Evolutionary conservation across 2,888 invertebrate species (phyloP).

Genomic region (Lamellibrachia columna): DNA sequence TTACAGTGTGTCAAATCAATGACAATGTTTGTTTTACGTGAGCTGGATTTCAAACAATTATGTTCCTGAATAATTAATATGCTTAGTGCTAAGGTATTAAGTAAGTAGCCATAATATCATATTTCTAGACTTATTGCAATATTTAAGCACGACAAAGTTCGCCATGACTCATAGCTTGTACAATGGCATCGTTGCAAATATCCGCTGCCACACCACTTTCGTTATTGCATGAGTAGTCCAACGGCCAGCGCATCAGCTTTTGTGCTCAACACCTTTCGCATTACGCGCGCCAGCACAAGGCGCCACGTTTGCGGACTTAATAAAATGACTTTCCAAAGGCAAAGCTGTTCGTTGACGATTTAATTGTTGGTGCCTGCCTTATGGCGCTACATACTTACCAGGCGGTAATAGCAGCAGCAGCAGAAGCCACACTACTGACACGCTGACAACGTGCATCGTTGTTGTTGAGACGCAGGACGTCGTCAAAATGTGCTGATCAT

Average conservation of each 20-base stretch:
- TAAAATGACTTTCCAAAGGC: not conserved
- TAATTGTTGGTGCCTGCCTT: not conserved
- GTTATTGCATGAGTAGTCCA: not conserved
- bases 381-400: not conserved
- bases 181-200: no score
- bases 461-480: not conserved
- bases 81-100: not conserved
- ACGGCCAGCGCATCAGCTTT: not conserved
- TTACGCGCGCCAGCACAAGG: not conserved
- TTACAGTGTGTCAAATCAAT: no score
- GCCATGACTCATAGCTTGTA: not conserved
- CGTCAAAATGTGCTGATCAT: conserved; percentile 3
- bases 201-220: not conserved
- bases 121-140: not conserved
- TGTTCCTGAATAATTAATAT: not conserved
- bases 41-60: not conserved
- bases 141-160: not conserved
- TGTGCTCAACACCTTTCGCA: not conserved
- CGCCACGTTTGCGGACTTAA: not conserved
- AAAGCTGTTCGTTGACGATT: not conserved
- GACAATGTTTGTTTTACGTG: not conserved
- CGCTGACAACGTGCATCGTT: not conserved
- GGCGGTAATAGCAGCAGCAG: not conserved
- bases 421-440: not conserved
- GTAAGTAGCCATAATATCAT: not conserved